Base-by-base conservation (phyloP, 2,113 vertebrate genomes). In the Callospermophilus lateralis region DNA sequence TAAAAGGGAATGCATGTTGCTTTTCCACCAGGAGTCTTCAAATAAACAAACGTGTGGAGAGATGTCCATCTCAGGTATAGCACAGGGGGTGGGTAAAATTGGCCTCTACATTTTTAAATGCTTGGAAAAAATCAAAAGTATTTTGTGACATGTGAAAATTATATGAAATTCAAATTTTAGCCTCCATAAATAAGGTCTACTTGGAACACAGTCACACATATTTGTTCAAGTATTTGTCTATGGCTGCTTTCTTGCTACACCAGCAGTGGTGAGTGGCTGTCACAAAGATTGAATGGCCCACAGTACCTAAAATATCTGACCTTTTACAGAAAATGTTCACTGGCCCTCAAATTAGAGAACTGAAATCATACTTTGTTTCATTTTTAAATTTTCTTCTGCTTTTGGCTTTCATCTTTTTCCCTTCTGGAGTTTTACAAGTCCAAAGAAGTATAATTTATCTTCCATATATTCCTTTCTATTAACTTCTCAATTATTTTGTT, bases 391-490 rank as follows among this genome's bases (percentile, higher is more conserved):
- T 42, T 51, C 53, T 73, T 72, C 37, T 63, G 48, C 74, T 95
- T 96, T 92, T 68, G 30, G 48, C 34, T 85, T 94, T 92, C n/a
- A 72, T 80, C 37, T 83, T 90, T 81, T 90, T 76, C 94, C 45
- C 77, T 30, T 28, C 67, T 81, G 34, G 34, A 93, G 58, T 93
- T 94, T 87, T 96, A 89, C 92, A 80, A 77, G 12, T 63, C 95
- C n/a, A 65, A 24, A 81, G 45, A 16, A 45, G 80, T 84, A 96
- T 94, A 55, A 74, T n/a, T 13, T 74, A 72, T 68, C 94, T 97
- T 97, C 76, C 63, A 94, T 24, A 78, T 96, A 81, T 79, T 95
- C 72, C 15, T 94, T 96, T 95, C 88, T 83, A 76, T 92, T 94
- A 88, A 94, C 58, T 95, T 89, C 53, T 86, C 68, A 77, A 70